These are phyloP conservation scores for Alloscopus bannaensis DNA, from an alignment of 2,888 invertebrate species.

Conservation along the genomic window DNA sequence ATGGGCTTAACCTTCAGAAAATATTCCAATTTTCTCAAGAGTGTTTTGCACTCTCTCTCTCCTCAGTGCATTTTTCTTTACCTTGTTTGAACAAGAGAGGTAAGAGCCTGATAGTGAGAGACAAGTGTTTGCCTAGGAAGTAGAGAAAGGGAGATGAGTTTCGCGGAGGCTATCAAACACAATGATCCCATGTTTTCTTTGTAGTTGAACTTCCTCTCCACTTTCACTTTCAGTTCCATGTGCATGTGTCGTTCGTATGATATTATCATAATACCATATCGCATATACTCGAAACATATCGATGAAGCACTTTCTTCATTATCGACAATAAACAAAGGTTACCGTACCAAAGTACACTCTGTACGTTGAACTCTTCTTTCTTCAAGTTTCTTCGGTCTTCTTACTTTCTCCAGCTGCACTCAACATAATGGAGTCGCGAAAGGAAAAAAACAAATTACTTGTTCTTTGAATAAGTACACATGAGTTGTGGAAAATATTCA, in stretches of 20 bases:
- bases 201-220: constrained; percentile 3
- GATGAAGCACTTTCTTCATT: too few relatives aligned
- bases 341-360: too few relatives aligned
- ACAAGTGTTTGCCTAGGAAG: constrained; percentile 64
- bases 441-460: too few relatives aligned
- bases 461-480: constrained; percentile 14
- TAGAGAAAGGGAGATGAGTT: constrained; percentile 6
- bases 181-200: background rate
- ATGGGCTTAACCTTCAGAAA: constrained; percentile 69
- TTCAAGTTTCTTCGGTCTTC: too few relatives aligned
- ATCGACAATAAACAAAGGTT: too few relatives aligned
- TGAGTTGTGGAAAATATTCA: too few relatives aligned
- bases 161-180: background rate
- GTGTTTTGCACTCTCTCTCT: constrained; percentile 51
- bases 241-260: too few relatives aligned
- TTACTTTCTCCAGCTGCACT: too few relatives aligned
- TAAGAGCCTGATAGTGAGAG: constrained; percentile 8
- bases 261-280: too few relatives aligned
- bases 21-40: constrained; percentile 71
- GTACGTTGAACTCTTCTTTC: too few relatives aligned
- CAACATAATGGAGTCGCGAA: too few relatives aligned
- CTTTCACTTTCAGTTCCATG: background rate
- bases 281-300: too few relatives aligned
- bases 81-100: background rate
- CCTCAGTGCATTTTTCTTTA: constrained; percentile 6